Conservation (phyloP, 1,140 invertebrate genomes). For the Drosophila subobscura region DNA sequence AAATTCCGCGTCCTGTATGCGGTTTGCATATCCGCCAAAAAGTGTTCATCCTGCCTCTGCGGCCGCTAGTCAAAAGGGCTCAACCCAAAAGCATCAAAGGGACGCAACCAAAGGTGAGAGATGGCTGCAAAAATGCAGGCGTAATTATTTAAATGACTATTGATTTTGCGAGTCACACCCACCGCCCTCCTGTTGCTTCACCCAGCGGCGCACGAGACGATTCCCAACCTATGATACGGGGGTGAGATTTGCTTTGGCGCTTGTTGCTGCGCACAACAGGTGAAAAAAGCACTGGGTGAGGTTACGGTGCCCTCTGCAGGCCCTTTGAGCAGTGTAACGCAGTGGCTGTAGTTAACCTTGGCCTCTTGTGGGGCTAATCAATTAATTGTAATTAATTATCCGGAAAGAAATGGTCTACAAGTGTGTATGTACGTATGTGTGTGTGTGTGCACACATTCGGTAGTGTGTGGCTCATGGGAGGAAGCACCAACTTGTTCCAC, state of each 20-base stretch:
- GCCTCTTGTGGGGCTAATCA: conserved; percentile 16
- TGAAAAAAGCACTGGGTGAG: conserved; percentile 21
- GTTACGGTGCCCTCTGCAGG: background rate
- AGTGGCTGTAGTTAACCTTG: background rate
- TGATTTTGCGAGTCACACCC: conserved; percentile 21
- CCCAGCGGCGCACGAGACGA: background rate
- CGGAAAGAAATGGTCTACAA: background rate
- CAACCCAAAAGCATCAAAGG: conserved; percentile 29
- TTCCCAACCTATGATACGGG: no score
- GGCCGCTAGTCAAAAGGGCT: background rate
- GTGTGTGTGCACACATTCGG: background rate
- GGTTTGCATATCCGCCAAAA: background rate
- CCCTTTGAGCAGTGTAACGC: background rate
- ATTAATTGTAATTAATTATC: conserved; percentile 29
- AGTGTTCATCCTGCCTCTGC: background rate
- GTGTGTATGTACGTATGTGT: background rate
- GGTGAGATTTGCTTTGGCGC: conserved; percentile 5
- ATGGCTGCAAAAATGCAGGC: background rate
- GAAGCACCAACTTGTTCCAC: no score
- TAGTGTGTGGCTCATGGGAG: background rate
- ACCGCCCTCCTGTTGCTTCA: conserved; percentile 20
- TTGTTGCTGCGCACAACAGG: conserved; percentile 70
- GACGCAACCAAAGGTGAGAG: conserved; percentile 24
- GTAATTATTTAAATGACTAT: conserved; percentile 32
- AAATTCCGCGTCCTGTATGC: conserved; percentile 13